phyloP scores from a whole-genome alignment of 2,888 invertebrate genomes.

The Conchocele bisecta region DNA sequence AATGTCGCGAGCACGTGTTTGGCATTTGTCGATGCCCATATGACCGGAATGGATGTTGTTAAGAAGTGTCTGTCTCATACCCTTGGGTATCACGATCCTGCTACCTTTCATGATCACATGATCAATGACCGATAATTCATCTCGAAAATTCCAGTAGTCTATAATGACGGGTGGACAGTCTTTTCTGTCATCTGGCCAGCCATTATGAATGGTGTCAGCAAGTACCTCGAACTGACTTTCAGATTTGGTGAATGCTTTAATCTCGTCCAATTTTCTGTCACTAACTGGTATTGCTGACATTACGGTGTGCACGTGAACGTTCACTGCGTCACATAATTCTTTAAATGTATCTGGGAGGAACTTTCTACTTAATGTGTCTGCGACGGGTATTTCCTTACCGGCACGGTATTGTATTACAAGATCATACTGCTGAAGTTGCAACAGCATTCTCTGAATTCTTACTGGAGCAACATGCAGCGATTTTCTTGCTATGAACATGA shows the following conservation, averaged over 20 bases:
- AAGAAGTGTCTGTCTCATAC: constrained; percentile 35
- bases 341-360: constrained; percentile 10
- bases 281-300: constrained; percentile 11
- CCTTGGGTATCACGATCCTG: constrained; percentile 37
- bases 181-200: constrained; percentile 32
- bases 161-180: constrained; percentile 8
- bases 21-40: constrained; percentile 53
- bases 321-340: constrained; percentile 5
- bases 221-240: constrained; percentile 2
- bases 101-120: constrained; percentile 8
- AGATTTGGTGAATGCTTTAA: constrained; percentile 10
- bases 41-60: constrained; percentile 51
- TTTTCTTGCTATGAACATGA: constrained; percentile 40
- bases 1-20: constrained; percentile 35
- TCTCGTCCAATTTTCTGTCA: constrained; percentile 5
- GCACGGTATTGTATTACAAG: constrained; percentile 27
- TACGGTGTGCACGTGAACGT: constrained; percentile 11
- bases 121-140: constrained; percentile 2
- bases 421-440: constrained; percentile 44
- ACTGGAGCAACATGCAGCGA: constrained; percentile 36
- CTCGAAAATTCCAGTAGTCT: constrained; percentile 20
- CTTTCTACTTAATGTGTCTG: constrained; percentile 41
- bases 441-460: constrained; percentile 38
- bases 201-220: constrained; percentile 8
- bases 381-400: constrained; percentile 38